Percentiles rank a stretch among this genome's conserved stretches.
These are phyloP conservation scores for Sminthurides bifidus DNA, from an alignment of 1,140 invertebrate genomes.

Conservation along the genomic window DNA sequence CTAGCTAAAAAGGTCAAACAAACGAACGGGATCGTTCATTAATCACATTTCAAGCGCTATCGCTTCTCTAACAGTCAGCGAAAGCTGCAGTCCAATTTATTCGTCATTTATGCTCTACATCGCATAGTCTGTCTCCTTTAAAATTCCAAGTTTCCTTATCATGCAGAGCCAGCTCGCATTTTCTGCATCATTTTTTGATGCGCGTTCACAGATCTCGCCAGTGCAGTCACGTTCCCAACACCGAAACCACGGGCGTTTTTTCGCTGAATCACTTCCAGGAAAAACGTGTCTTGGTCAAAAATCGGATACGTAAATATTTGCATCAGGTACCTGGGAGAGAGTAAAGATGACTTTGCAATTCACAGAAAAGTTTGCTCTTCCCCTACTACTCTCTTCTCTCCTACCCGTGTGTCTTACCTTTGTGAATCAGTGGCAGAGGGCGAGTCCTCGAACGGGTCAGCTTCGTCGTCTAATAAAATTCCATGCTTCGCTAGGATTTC, in stretches of 20 bases:
- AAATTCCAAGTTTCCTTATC: too few species aligned
- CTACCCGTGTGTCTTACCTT: neutral
- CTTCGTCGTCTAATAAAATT: conserved; percentile 32
- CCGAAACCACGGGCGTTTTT: conserved; percentile 44
- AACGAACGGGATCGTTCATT: too few species aligned
- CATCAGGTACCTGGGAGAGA: conserved; percentile 41
- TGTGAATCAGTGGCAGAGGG: neutral
- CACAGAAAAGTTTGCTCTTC: too few species aligned
- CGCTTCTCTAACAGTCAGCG: too few species aligned
- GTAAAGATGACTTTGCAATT: too few species aligned
- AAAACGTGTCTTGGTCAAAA: conserved; percentile 43
- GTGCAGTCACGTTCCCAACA: conserved; percentile 44
- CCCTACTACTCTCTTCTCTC: too few species aligned
- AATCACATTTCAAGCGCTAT: too few species aligned
- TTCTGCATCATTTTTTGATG: neutral
- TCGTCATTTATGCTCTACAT: too few species aligned
- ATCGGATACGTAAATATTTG: conserved; percentile 46
- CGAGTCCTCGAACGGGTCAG: conserved; percentile 30
- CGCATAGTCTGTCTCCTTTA: too few species aligned
- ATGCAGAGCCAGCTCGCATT: too few species aligned
- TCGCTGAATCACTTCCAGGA: conserved; percentile 45
- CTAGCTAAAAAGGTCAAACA: too few species aligned
- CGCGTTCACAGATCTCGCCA: conserved; percentile 36
- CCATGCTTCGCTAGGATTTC: conserved; percentile 32
- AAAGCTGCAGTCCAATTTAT: too few species aligned